Base-by-base conservation (phyloP, 1,140 invertebrate genomes). In the Coenobita brevimanus region DNA sequence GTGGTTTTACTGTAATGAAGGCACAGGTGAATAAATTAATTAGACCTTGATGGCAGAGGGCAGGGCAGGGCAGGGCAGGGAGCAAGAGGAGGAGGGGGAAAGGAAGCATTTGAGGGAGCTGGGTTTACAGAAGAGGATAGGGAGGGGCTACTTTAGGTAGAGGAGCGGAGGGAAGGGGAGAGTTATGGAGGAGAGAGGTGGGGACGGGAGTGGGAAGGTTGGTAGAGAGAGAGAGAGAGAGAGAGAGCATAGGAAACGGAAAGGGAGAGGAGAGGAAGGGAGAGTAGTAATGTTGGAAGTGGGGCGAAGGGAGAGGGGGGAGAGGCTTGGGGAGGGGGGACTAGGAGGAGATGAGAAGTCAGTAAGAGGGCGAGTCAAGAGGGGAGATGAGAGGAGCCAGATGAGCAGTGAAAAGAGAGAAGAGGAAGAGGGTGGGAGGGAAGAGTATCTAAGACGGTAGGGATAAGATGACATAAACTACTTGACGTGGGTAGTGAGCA, bases 21-120 rank as follows among this genome's bases (percentile, higher is more conserved):
- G 84, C 73, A 80, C 76, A 87, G 84, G 84, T 87, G 84, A 80
- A 87, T 87, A 87, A 80, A 87, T 87, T 87, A 87, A 87, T 87
- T 87, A 87, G 43, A 30, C 83, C n/a, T 36, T 71, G 46, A 24
- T 38, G 73, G 64, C 54, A 33, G 46, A 67, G 38, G 60, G 30
- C 57, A 21, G 57, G 64, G 83, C 57, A 30, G 60, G 73, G 43
- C 36, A 24, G 57, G 30, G 33, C 10, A 17, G 57, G 36, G 78
- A 21, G 33, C 21, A 41, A 27, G 30, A 62, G 21, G 33, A 36
- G 60, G 38, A 27, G 46, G 75, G 0, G n/a, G 15, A 15, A 8
- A 24, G 8, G 43, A 46, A n/a, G 75, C 15, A 54, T 15, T 2
- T 2, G 3, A 1, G 24, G 24, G 0, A 50, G 38, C 4, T 8